These are phyloP conservation scores for Eurystomus gularis DNA, from an alignment of 2,113 vertebrate species.

Conservation along the genomic window DNA sequence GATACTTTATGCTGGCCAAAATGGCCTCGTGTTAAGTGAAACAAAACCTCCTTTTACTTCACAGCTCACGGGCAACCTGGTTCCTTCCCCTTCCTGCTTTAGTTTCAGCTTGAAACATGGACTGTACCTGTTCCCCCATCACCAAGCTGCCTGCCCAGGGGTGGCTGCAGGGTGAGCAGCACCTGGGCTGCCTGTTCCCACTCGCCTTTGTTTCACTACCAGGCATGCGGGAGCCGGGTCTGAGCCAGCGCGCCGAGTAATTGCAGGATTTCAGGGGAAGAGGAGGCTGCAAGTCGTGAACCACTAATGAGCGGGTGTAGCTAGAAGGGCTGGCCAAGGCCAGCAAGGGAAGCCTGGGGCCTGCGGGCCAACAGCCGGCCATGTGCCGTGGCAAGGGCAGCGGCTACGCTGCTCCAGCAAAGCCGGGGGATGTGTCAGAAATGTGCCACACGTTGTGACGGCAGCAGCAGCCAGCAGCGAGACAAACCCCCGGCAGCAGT, in stretches of 20 bases:
- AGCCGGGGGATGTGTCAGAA: not conserved
- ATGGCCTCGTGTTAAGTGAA: not conserved
- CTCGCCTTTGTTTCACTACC: conserved; percentile 9
- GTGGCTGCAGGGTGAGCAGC: not conserved
- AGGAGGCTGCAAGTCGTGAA: conserved; percentile 13
- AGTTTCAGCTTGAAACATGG: conserved; percentile 22
- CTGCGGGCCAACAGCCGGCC: not conserved
- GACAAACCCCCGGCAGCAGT: not conserved
- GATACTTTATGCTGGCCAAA: not conserved
- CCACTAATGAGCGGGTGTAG: conserved; percentile 67
- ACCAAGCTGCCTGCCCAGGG: not conserved
- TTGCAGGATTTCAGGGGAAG: conserved; percentile 53
- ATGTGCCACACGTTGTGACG: not conserved
- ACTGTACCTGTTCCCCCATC: not conserved
- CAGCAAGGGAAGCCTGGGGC: not conserved
- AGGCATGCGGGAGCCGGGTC: not conserved
- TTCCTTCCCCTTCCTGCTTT: not conserved
- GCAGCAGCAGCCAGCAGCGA: not conserved
- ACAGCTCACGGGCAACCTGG: not conserved
- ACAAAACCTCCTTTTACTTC: not conserved
- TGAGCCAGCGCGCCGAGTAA: conserved; percentile 57
- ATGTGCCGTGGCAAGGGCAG: not conserved
- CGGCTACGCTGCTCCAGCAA: not conserved
- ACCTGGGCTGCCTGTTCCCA: conserved; percentile 10
- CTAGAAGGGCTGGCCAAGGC: not conserved